Base-by-base conservation (phyloP, 2,113 vertebrate genomes). In the Kobus ellipsiprymnus region DNA sequence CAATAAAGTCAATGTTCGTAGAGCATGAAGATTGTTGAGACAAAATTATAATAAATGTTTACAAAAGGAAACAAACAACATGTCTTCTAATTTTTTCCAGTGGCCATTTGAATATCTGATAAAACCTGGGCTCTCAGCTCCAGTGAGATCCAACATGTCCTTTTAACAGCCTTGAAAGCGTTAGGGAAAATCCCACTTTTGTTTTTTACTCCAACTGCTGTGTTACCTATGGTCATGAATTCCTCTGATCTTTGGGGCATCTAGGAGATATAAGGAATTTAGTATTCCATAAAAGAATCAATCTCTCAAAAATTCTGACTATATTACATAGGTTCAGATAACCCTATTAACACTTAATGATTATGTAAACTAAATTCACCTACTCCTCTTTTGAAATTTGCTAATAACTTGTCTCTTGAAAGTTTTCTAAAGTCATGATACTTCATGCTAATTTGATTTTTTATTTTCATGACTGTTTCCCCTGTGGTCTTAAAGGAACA, bases 341-440 rank as follows among this genome's bases (percentile, higher is more conserved):
- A 95, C 57, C 52, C 60, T 97, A 81, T 86, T 97, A 96, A 96
- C 21, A 78, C 88, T 92, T 96, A 94, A 81, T 95, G 64, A 96
- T 90, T 88, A 94, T 62, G 14, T 78, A 77, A 95, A 96, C 16
- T 64, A 78, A 90, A 87, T 85, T 95, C 55, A 74, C 29, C 52
- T 96, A 81, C 93, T 91, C 12, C 6, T 96, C 48, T 92, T 95
- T 93, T 77, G 57, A 90, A 96, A 92, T 87, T 82, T 88, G 54
- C 77, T 96, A 23, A 87, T 64, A 87, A 90, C 30, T 92, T 97
- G 15, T 91, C 16, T 62, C 48, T 90, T 84, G 4, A 67, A 96
- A 96, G 46, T 92, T 97, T 93, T 57, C 9, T 74, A 83, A 85
- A 97, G 48, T 78, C 54, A 67, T 96, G 50, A 83, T 10, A 87